Evolutionary conservation across 2,888 invertebrate species (phyloP), one percentile per base, ranked within the genome.

Genomic region (Epiperipatus broadwayi): DNA sequence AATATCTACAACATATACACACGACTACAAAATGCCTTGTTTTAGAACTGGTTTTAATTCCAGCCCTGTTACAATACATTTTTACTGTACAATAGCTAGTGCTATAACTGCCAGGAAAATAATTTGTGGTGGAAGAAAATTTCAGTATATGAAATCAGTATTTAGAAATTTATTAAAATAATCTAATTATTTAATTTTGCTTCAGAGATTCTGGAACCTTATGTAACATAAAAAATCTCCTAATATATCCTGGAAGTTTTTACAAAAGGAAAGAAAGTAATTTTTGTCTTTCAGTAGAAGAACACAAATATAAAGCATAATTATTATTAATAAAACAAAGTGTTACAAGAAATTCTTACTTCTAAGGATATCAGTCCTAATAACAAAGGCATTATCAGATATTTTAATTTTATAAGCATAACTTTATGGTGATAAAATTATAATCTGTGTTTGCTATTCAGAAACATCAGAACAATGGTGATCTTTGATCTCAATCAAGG

Each of bases 131-230:
- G n/a, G n/a, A n/a, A n/a, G n/a, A n/a, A n/a, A n/a, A n/a, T n/a
- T n/a, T n/a, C n/a, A n/a, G n/a, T n/a, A n/a, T n/a, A n/a, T n/a
- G n/a, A n/a, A n/a, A n/a, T n/a, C n/a, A n/a, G n/a, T n/a, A n/a
- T n/a, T n/a, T n/a, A n/a, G n/a, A n/a, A n/a, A n/a, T n/a, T n/a
- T n/a, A n/a, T n/a, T n/a, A n/a, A 49, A 66, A 65, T 21, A 95
- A 70, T 35, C 87, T 85, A 53, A 80, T 79, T 65, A 97, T 87
- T 68, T 95, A 95, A 55, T 85, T 74, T 63, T 89, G 85, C 63
- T 93, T 95, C n/a, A 97, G 95, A 43, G 84, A 75, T 63, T 95
- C 95, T 8, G 97, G 95, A 78, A 91, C 91, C 57, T 93, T 93
- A 46, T 78, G 74, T 39, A 84, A 73, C 52, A 84, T 70, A 65